Evolutionary conservation across 2,113 vertebrate genomes (phyloP), one percentile per base, ranked within the genome.

Genomic region (Cinclus cinclus): DNA sequence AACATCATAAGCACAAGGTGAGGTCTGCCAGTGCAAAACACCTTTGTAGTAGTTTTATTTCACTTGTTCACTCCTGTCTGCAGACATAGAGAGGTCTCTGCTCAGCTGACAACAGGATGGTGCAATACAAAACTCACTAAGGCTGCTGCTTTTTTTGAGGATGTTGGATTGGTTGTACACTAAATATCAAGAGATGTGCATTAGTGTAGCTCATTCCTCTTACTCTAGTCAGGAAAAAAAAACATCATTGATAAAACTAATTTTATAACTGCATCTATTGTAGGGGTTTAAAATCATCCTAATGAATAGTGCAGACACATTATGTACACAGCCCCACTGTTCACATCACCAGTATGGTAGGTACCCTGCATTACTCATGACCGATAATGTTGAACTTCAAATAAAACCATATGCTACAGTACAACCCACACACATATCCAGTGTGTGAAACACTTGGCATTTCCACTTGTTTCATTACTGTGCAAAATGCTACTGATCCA

Each of bases 381-480:
- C 44, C 92, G 69, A 60, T 73, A 93, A 84, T 73, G 89, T 49
- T 56, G 80, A 89, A 87, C 41, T 90, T 56, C 90, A 94, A 87
- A 91, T 70, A 95, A 95, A 94, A 95, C 76, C 87, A 86, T 81
- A 88, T 64, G 80, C 73, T 89, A 15, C 64, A 84, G 83, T 52
- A 75, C 92, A 93, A 87, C 69, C 85, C 80, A 86, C 90, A 83
- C 71, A 92, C 41, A 39, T 24, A 86, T 0, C 6, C 73, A 83
- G 49, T 10, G 22, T 75, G 35, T 59, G 88, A 79, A 90, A 88
- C 56, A 82, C 73, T 82, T 74, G 56, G 73, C 83, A 93, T 92
- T 92, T 95, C 75, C 67, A 88, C 63, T 85, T 83, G 35, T 78
- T 70, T 87, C 73, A 42, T 60, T 93, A 74, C 69, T 84, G 39